Evolutionary conservation across 2,113 vertebrate species (phyloP), one percentile per base, ranked within the genome.

Genomic region (Phocoena sinus): DNA sequence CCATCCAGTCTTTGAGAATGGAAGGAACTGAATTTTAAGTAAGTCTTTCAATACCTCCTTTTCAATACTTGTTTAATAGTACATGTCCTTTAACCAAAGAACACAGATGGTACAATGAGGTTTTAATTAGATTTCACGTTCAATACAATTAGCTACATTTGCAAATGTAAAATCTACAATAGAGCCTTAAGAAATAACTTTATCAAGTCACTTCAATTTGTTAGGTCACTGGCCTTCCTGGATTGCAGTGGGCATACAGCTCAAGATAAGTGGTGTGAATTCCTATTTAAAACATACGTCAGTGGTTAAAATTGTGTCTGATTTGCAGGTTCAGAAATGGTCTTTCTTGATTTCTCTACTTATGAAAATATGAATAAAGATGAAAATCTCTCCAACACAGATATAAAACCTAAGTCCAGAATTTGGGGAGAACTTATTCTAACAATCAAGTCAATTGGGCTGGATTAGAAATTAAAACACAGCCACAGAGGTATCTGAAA

Each of bases 71-170:
- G 65, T 89, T 98, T 97, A 98, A 97, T 96, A 70, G 91, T 96
- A 98, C 76, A 13, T 53, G 63, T 95, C 90, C 97, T 98, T 98
- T 97, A 94, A 95, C 81, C 93, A 96, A 97, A 98, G 96, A 25
- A 91, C 97, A 95, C 93, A 98, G 98, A 97, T 98, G 98, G 96
- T 94, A 95, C 89, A 97, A 95, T 62, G 93, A 98, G 87, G 94
- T 96, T 97, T 98, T 97, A 98, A 98, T 98, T 98, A 89, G 94
- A 98, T 89, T 96, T 98, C 96, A 97, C 65, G 65, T 98, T 97
- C 73, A 79, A 96, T 96, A 73, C 77, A 96, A 83, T 95, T 97
- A 89, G 89, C 96, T 94, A 92, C 88, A 96, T 67, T 95, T 97
- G 92, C 79, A 96, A 92, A 92, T 97, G 93, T 89, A 60, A 96